Conservation (phyloP, 2,113 vertebrate genomes). For the Indicator indicator region DNA sequence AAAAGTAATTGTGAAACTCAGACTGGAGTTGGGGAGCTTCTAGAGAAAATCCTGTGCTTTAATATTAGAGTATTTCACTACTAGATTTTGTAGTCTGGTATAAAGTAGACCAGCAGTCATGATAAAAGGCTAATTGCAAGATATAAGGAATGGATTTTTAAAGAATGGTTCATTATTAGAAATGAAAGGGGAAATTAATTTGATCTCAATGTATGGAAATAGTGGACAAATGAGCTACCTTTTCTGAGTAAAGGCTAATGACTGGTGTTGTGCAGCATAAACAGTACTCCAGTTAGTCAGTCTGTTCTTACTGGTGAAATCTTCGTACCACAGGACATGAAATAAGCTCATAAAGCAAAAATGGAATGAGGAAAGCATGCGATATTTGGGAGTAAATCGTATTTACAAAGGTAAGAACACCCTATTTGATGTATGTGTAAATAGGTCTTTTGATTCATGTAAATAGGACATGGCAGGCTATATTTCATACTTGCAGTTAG, state of each 20-base stretch:
- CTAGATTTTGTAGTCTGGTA: not conserved
- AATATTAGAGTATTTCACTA: not conserved
- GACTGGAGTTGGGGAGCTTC: not conserved
- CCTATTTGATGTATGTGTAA: not conserved
- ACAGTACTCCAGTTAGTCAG: not conserved
- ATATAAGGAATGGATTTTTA: not conserved
- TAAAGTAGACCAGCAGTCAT: not conserved
- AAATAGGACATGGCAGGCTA: not conserved
- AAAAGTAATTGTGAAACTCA: not conserved
- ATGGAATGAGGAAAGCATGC: not conserved
- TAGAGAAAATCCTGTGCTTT: not conserved
- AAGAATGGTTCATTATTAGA: not conserved
- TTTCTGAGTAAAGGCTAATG: not conserved
- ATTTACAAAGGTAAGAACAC: not conserved
- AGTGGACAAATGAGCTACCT: not conserved
- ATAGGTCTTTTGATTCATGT: not conserved
- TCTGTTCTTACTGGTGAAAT: not conserved
- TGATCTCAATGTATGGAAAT: not conserved
- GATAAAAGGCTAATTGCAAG: not conserved
- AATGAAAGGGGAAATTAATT: not conserved
- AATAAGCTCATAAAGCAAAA: slow-evolving; percentile 3
- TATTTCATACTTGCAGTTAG: not conserved
- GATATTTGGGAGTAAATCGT: not conserved
- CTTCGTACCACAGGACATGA: not conserved
- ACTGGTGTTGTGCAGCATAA: not conserved